Percentiles rank a stretch among this genome's conserved stretches.
These are phyloP conservation scores for Leucophenga varia DNA, from an alignment of 1,140 invertebrate species.

Conservation along the genomic window DNA sequence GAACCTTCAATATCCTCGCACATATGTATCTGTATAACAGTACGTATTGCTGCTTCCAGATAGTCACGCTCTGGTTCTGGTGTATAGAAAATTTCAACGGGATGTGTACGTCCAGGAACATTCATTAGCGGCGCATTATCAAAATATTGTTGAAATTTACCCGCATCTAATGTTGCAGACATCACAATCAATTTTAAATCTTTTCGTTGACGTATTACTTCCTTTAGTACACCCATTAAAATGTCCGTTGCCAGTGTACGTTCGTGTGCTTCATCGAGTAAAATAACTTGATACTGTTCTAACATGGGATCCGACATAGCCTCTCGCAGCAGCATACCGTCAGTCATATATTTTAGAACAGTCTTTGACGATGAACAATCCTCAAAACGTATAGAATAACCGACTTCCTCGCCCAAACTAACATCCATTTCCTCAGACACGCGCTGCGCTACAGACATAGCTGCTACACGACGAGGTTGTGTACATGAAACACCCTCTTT, in stretches of 20 bases:
- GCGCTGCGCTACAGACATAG: constrained; percentile 97
- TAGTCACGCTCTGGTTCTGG: constrained; percentile 98
- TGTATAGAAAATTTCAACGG: constrained; percentile 99
- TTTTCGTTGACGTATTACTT: constrained; percentile 89
- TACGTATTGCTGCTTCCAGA: constrained; percentile 96
- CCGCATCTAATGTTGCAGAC: constrained; percentile 99
- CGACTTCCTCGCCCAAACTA: constrained; percentile 90
- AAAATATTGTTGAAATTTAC: constrained; percentile 99
- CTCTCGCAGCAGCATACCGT: constrained; percentile 99
- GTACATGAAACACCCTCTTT: constrained; percentile 94
- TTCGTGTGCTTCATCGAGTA: constrained; percentile 99
- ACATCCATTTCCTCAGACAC: constrained; percentile 99
- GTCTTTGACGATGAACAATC: constrained; percentile 97
- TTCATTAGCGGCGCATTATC: constrained; percentile 98
- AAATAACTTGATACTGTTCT: constrained; percentile 92
- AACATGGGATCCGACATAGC: constrained; percentile 99
- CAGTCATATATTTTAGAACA: constrained; percentile 93
- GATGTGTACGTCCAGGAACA: constrained; percentile 90
- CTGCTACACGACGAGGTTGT: constrained; percentile 95
- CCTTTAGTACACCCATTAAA: constrained; percentile 97
- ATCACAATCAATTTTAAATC: constrained; percentile 99
- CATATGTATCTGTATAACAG: constrained; percentile 99
- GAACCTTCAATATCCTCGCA: constrained; percentile 87
- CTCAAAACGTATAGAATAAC: constrained; percentile 99
- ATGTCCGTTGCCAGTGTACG: constrained; percentile 98